A percentile compares a stretch with the other conserved stretches of the same genome.
phyloP scores from a whole-genome alignment of 2,888 invertebrate genomes.

The Pharmacophagus antenor region DNA sequence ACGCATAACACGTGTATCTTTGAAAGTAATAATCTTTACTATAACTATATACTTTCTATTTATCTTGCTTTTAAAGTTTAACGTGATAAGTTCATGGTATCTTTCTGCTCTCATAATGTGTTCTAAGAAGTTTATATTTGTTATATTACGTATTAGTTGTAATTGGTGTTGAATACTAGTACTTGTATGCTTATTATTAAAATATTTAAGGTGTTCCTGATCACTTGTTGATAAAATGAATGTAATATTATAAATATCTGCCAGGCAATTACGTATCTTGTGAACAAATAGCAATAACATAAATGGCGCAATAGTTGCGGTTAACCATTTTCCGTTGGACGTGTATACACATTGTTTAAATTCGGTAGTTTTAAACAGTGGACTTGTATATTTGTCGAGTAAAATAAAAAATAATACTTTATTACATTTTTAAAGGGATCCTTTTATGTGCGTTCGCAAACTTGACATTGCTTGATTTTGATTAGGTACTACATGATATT shows the following conservation, averaged over 20 bases:
- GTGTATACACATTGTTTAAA: too few relatives aligned
- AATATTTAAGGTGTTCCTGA: conserved; percentile 24
- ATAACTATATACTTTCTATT: conserved; percentile 1
- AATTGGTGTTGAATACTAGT: conserved; percentile 44
- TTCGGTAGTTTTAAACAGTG: too few relatives aligned
- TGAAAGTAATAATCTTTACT: neutral
- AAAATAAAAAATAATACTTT: too few relatives aligned
- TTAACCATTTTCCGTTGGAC: too few relatives aligned
- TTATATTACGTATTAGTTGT: conserved; percentile 42
- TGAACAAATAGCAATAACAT: neutral
- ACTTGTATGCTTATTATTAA: conserved; percentile 40
- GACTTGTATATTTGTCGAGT: too few relatives aligned
- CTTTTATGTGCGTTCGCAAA: too few relatives aligned
- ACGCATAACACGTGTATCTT: too few relatives aligned
- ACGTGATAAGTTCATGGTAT: conserved; percentile 6
- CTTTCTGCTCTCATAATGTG: conserved; percentile 18
- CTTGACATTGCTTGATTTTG: too few relatives aligned
- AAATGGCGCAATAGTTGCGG: neutral
- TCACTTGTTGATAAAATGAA: neutral
- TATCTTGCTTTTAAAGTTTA: conserved; percentile 6
- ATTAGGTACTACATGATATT: too few relatives aligned
- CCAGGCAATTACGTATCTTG: too few relatives aligned
- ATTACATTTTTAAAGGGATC: too few relatives aligned
- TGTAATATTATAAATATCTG: too few relatives aligned
- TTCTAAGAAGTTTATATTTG: conserved; percentile 26